phyloP scores from a whole-genome alignment of 2,113 vertebrate species.

The Oreochromis niloticus region DNA sequence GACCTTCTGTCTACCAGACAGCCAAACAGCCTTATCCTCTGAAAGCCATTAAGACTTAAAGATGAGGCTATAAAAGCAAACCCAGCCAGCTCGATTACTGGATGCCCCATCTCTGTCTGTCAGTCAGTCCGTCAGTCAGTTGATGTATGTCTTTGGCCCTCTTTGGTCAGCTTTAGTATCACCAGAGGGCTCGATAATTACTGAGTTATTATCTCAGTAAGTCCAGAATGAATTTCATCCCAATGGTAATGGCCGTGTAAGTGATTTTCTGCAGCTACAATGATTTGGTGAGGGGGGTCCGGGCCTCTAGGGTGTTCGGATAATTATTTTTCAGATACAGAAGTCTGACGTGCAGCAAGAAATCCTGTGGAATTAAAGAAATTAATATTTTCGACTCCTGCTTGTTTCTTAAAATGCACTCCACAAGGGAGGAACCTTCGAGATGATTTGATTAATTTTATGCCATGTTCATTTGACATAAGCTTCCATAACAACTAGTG shows the following conservation, averaged over 20 bases:
- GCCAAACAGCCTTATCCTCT: conserved; percentile 35
- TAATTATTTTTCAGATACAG: conserved; percentile 47
- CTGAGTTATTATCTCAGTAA: conserved; percentile 41
- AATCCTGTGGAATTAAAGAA: conserved; percentile 17
- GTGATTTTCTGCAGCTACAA: conserved; percentile 36
- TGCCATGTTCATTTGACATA: not conserved
- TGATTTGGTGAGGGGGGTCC: not conserved
- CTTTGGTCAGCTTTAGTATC: conserved; percentile 20
- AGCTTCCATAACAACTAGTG: not conserved
- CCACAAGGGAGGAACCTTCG: not conserved
- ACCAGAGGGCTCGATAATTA: conserved; percentile 36
- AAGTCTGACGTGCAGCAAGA: conserved; percentile 6
- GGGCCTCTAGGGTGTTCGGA: conserved; percentile 20
- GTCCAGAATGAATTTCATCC: conserved; percentile 49
- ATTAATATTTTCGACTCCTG: not conserved
- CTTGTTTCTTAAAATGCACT: not conserved
- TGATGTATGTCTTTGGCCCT: not conserved
- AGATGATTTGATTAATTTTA: not conserved
- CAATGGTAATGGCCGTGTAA: conserved; percentile 31
- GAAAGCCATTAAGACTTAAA: conserved; percentile 63
- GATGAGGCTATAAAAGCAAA: conserved; percentile 58
- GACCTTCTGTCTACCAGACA: conserved; percentile 55
- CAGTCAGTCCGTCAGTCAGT: not conserved
- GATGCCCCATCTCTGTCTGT: conserved; percentile 1
- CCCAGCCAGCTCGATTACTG: conserved; percentile 34